Evolutionary conservation across 2,113 vertebrate genomes (phyloP).

Genomic region (Heterotis niloticus): DNA sequence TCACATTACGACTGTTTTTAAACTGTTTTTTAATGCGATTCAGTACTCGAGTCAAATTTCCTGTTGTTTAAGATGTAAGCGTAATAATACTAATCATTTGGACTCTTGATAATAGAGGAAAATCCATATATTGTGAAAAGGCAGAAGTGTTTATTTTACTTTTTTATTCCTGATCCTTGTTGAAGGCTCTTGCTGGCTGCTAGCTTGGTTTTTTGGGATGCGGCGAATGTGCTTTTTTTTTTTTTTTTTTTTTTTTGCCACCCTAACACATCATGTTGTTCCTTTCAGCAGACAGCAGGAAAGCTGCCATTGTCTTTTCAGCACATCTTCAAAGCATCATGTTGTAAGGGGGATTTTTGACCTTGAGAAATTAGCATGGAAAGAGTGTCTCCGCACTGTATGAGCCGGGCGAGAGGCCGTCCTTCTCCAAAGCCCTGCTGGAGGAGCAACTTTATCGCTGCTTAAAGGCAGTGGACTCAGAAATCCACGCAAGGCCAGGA

Average conservation of each 20-base stretch:
- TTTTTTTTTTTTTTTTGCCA: too few relatives aligned
- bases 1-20: too few relatives aligned
- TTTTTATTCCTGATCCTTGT: too few relatives aligned
- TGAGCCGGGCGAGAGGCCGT: slow-evolving; percentile 50
- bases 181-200: slow-evolving; percentile 20
- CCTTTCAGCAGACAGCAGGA: slow-evolving; percentile 46
- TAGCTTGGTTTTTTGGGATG: slow-evolving; percentile 44
- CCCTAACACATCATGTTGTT: slow-evolving; percentile 36
- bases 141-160: too few relatives aligned
- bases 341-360: slow-evolving; percentile 50
- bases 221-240: slow-evolving; percentile 32
- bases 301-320: slow-evolving; percentile 57
- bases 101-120: too few relatives aligned
- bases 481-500: slow-evolving; percentile 35
- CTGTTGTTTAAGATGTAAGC: too few relatives aligned
- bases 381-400: slow-evolving; percentile 53
- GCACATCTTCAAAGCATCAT: slow-evolving; percentile 57
- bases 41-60: too few relatives aligned
- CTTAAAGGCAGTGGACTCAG: slow-evolving; percentile 33
- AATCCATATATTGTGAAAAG: not conserved
- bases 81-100: too few relatives aligned
- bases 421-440: slow-evolving; percentile 49
- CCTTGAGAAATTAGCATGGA: slow-evolving; percentile 65
- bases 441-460: slow-evolving; percentile 38
- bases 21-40: too few relatives aligned